Evolutionary conservation across 1,140 invertebrate species (phyloP).

Genomic region (Aphis craccivora): DNA sequence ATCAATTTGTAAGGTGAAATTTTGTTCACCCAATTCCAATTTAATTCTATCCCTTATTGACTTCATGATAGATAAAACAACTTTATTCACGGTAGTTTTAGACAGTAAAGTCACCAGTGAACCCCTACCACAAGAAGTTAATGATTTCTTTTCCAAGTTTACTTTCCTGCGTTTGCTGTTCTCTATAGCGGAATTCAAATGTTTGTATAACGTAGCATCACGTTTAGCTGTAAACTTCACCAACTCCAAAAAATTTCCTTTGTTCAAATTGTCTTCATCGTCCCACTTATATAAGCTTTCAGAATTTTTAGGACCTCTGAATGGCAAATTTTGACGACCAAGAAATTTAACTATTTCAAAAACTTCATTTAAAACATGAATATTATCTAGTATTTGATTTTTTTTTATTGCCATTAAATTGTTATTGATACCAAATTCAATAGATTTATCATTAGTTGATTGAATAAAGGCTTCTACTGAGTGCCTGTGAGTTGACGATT

Average conservation of each 20-base stretch:
- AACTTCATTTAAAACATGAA: not conserved
- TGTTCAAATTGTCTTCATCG: conserved; percentile 19
- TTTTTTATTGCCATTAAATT: conserved; percentile 16
- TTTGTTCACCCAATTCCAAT: conserved; percentile 33
- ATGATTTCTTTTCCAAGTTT: conserved; percentile 24
- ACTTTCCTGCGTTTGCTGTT: conserved; percentile 12
- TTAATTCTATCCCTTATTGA: conserved; percentile 27
- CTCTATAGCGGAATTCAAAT: not conserved
- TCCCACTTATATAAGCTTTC: conserved; percentile 17
- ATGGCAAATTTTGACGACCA: not conserved
- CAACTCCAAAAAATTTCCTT: conserved; percentile 45
- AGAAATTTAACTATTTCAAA: conserved; percentile 20
- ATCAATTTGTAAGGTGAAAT: conserved; percentile 16
- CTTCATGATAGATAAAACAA: not conserved
- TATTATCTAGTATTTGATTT: not conserved
- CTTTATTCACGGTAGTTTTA: conserved; percentile 27
- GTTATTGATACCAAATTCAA: conserved; percentile 7
- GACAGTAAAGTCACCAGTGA: conserved; percentile 11
- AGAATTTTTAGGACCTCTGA: not conserved
- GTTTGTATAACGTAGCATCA: conserved; percentile 15
- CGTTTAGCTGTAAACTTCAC: conserved; percentile 22
- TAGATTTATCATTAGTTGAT: not conserved
- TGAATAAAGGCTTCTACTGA: not conserved
- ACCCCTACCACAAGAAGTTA: conserved; percentile 24
- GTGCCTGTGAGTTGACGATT: not conserved